Conservation (phyloP, 2,797 vertebrate species). For the Pteronotus mesoamericanus region DNA sequence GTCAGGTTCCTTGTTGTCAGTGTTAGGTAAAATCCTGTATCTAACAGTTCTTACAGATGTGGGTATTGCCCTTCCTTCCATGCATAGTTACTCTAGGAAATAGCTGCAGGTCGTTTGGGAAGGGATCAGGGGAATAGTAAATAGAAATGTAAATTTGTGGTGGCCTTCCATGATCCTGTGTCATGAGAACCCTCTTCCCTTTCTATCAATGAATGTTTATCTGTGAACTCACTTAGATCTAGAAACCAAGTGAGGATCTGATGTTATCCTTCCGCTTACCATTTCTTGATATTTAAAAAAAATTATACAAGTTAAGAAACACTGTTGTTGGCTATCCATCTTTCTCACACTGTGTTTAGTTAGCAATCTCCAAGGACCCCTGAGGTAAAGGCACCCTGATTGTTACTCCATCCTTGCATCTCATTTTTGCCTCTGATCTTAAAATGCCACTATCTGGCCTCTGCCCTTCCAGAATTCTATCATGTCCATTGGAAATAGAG, state of each 20-base stretch:
- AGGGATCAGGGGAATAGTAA: background rate
- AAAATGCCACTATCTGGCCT: background rate
- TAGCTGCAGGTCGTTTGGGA: background rate
- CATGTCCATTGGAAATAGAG: accelerated
- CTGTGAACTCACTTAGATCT: background rate
- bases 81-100: background rate
- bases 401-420: background rate
- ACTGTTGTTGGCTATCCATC: background rate
- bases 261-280: background rate
- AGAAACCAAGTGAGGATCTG: background rate
- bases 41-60: background rate
- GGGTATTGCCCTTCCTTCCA: background rate
- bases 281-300: background rate
- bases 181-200: background rate
- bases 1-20: background rate
- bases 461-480: background rate
- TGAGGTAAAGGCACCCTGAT: background rate
- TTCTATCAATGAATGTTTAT: background rate
- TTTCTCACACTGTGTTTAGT: background rate
- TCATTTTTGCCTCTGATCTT: background rate
- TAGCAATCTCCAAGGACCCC: background rate
- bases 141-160: background rate
- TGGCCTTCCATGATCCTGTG: background rate
- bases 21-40: background rate
- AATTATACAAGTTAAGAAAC: background rate